Evolutionary conservation across 2,888 invertebrate species (phyloP).

Genomic region (Aporophyla lueneburgensis): DNA sequence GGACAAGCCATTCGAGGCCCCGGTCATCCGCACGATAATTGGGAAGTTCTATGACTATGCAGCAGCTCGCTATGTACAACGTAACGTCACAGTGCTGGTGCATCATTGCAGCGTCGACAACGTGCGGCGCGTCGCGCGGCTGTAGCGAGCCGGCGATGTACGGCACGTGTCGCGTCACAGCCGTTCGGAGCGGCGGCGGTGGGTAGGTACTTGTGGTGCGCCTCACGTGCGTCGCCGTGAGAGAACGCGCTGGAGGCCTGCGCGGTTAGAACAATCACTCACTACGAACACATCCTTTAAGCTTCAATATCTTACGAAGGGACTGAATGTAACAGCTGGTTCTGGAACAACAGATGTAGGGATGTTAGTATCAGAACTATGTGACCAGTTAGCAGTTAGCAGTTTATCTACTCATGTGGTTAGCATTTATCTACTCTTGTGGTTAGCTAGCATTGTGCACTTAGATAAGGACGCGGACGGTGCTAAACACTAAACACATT

Average conservation of each 20-base stretch:
- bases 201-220: conserved; percentile 19
- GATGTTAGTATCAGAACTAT: too few species aligned
- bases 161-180: conserved; percentile 4
- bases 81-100: background rate
- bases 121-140: background rate
- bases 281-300: background rate
- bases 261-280: background rate
- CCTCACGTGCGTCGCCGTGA: conserved; percentile 7
- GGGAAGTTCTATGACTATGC: background rate
- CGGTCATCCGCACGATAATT: background rate
- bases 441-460: too few species aligned
- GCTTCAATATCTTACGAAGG: background rate
- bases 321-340: background rate
- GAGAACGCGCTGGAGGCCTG: background rate
- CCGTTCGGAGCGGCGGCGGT: background rate
- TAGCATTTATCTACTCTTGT: too few species aligned
- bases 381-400: too few species aligned
- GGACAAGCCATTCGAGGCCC: background rate
- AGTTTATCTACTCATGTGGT: too few species aligned
- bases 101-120: background rate
- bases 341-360: background rate
- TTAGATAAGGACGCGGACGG: too few species aligned
- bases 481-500: too few species aligned
- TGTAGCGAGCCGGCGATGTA: conserved; percentile 54
- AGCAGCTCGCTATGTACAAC: background rate